These are phyloP conservation scores for Protophormia terraenovae DNA, from an alignment of 2,888 invertebrate species.

Conservation along the genomic window DNA sequence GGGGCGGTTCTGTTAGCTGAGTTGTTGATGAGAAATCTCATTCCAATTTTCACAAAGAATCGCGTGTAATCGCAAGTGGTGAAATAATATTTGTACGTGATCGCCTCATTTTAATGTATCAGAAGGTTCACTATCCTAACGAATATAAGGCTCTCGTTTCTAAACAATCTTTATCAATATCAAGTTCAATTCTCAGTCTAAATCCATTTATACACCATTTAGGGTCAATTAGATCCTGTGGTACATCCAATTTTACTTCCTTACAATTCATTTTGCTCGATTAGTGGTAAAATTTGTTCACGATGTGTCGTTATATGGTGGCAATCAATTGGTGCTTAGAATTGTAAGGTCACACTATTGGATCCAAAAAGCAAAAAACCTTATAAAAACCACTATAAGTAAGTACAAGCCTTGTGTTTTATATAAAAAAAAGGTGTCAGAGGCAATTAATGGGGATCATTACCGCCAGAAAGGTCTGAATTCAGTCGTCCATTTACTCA, in stretches of 20 bases:
- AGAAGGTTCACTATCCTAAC: not conserved
- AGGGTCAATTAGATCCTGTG: not conserved
- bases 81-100: not conserved
- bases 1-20: no score
- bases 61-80: not conserved
- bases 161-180: not conserved
- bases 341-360: not conserved
- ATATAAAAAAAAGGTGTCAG: not conserved
- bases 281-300: constrained; percentile 9
- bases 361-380: constrained; percentile 10
- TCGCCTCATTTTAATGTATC: not conserved
- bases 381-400: not conserved
- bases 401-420: not conserved
- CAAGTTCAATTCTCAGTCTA: not conserved
- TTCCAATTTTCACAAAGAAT: not conserved
- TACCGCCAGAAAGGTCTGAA: not conserved
- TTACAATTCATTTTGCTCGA: not conserved
- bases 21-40: no score
- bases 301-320: constrained; percentile 1
- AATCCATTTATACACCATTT: constrained; percentile 13
- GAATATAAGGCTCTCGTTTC: not conserved
- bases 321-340: not conserved
- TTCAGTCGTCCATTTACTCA: constrained; percentile 7
- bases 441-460: constrained; percentile 11
- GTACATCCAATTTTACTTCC: constrained; percentile 8